Base-by-base conservation (phyloP, 2,113 vertebrate species). In the Ancistrus triradiatus region DNA sequence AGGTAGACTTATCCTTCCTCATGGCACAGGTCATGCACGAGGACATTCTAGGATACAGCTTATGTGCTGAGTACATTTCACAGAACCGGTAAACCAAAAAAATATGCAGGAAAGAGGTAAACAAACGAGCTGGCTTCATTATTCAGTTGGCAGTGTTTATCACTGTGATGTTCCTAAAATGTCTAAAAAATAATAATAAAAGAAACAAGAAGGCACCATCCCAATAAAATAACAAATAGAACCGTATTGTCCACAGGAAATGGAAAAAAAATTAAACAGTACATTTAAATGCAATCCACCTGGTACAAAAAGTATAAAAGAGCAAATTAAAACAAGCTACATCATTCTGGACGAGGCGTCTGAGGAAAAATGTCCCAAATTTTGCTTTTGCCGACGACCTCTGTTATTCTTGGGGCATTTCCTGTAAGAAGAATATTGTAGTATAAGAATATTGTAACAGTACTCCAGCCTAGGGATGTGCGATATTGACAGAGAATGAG, bases 381-480 rank as follows among this genome's bases (percentile, higher is more conserved):
- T 97, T 85, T 98, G 95, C 90, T 99, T 98, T 91, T 97, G 95
- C 47, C 93, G 84, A 52, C 95, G 93, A 61, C 93, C 95, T 72
- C 93, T 92, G 69, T 97, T 96, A 59, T 95, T 92, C 88, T 96
- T 93, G 72, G 92, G 94, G 74, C 95, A 99, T 86, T 97, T 89
- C 86, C 96, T 99, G 85, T 67, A 77, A 84, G 46, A 80, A 37
- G 17, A 51, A 49, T 3, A 17, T 10, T 9, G 7, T 2, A 44
- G 3, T n/a, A n/a, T n/a, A 80, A 37, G 17, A 51, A 49, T 3
- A 17, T 10, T 9, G 7, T 2, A 44, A 31, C 27, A 31, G 7
- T 31, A 31, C 27, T 31, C 27, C 27, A 31, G n/a, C n/a, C n/a
- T n/a, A n/a, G n/a, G n/a, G n/a, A n/a, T n/a, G n/a, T n/a, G n/a